A percentile compares a stretch with the other conserved stretches of the same genome.
These are phyloP conservation scores for Craseonycteris thonglongyai DNA, from an alignment of 2,113 vertebrate species.

Conservation along the genomic window DNA sequence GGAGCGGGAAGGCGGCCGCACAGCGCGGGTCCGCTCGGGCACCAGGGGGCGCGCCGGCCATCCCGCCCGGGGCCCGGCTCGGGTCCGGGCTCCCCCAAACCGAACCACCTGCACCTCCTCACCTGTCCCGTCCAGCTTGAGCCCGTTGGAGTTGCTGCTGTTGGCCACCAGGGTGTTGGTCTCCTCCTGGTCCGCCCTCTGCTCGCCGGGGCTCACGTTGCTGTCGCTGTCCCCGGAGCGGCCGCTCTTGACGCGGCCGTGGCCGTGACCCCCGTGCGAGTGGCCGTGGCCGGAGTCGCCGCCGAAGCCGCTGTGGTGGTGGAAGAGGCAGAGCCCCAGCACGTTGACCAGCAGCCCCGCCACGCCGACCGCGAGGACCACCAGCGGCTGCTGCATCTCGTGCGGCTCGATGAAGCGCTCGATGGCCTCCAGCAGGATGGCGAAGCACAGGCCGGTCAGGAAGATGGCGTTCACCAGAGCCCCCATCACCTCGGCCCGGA, in stretches of 20 bases:
- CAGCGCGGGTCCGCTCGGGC: not conserved
- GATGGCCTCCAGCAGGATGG: constrained; percentile 94
- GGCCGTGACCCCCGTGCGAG: constrained; percentile 82
- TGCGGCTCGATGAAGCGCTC: constrained; percentile 95
- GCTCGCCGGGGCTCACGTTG: constrained; percentile 56
- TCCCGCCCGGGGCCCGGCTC: not conserved
- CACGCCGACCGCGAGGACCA: constrained; percentile 88
- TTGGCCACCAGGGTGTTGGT: constrained; percentile 92
- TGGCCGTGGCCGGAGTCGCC: constrained; percentile 85
- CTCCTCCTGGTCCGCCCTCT: constrained; percentile 84
- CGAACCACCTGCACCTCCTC: constrained; percentile 29
- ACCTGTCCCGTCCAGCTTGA: constrained; percentile 73
- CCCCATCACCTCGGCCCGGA: constrained; percentile 99
- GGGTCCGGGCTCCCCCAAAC: not conserved
- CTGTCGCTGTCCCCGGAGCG: constrained; percentile 41
- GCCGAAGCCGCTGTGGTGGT: constrained; percentile 86
- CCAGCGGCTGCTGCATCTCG: constrained; percentile 88
- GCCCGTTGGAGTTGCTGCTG: constrained; percentile 86
- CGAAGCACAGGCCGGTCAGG: constrained; percentile 97
- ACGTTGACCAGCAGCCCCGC: constrained; percentile 94
- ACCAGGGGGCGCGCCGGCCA: not conserved
- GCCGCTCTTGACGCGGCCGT: constrained; percentile 75
- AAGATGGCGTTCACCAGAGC: constrained; percentile 97
- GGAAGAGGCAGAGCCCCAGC: constrained; percentile 94
- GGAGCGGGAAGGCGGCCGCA: not conserved